phyloP scores from a whole-genome alignment of 2,888 invertebrate species.

The Physocephala rufipes region DNA sequence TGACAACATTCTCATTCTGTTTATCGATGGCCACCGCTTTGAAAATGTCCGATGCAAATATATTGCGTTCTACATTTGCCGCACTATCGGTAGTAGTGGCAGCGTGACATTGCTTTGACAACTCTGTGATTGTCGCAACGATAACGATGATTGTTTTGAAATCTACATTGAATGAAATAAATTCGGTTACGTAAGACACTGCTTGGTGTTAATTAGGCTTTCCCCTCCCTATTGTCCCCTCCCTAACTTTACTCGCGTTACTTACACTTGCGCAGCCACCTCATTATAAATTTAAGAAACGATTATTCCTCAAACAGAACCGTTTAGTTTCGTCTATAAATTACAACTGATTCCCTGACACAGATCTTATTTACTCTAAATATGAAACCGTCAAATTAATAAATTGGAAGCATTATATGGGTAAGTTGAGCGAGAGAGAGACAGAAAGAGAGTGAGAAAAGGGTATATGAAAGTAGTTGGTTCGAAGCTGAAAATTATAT shows the following conservation, averaged over 20 bases:
- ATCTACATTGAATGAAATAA: constrained; percentile 18
- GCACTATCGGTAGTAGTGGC: constrained; percentile 36
- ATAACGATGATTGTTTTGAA: constrained; percentile 27
- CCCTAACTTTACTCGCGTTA: not conserved
- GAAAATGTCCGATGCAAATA: constrained; percentile 57
- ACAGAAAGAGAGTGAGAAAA: no score
- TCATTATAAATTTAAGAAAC: constrained; percentile 37
- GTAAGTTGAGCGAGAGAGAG: no score
- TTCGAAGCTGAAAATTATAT: no score
- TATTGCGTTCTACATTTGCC: constrained; percentile 52
- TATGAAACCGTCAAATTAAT: not conserved
- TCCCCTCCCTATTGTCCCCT: no score
- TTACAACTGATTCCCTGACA: constrained; percentile 27
- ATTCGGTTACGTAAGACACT: not conserved
- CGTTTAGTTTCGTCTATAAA: constrained; percentile 16
- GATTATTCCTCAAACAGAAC: not conserved
- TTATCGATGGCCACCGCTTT: constrained; percentile 69
- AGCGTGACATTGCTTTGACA: constrained; percentile 3
- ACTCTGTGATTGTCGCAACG: not conserved
- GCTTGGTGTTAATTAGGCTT: not conserved
- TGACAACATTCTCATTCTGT: constrained; percentile 72
- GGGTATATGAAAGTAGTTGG: no score
- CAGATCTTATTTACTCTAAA: constrained; percentile 1
- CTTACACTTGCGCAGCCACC: constrained; percentile 48
- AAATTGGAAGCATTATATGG: no score